phyloP scores from a whole-genome alignment of 2,888 invertebrate genomes.

The Himalopsyche anomala region DNA sequence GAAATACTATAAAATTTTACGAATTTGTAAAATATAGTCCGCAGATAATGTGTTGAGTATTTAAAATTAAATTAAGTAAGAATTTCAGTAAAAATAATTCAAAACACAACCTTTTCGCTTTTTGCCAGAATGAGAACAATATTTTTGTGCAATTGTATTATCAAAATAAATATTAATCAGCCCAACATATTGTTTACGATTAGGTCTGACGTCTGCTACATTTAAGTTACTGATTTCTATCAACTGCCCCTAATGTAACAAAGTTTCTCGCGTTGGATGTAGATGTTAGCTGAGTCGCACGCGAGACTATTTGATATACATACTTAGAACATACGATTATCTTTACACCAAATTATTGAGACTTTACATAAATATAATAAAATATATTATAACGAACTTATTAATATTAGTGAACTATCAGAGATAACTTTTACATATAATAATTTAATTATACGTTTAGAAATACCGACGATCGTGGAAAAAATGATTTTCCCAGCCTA shows the following conservation, averaged over 20 bases:
- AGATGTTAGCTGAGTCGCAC: not conserved
- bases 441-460: slow-evolving; percentile 9
- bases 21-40: too few relatives aligned
- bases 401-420: slow-evolving; percentile 41
- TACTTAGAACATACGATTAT: slow-evolving; percentile 45
- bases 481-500: slow-evolving; percentile 24
- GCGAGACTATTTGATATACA: slow-evolving; percentile 1
- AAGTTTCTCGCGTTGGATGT: not conserved
- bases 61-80: too few relatives aligned
- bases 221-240: not conserved
- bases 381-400: slow-evolving; percentile 48
- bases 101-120: too few relatives aligned
- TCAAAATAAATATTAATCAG: too few relatives aligned
- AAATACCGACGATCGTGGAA: too few relatives aligned
- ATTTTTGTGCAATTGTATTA: too few relatives aligned
- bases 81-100: too few relatives aligned
- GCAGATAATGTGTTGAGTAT: too few relatives aligned
- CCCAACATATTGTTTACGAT: not conserved
- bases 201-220: not conserved
- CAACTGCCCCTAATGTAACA: slow-evolving; percentile 24
- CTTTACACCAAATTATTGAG: slow-evolving; percentile 52
- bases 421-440: slow-evolving; percentile 18
- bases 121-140: too few relatives aligned
- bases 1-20: too few relatives aligned
- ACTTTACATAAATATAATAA: slow-evolving; percentile 45